Conservation (phyloP, 2,113 vertebrate genomes). For the Picathartes gymnocephalus region DNA sequence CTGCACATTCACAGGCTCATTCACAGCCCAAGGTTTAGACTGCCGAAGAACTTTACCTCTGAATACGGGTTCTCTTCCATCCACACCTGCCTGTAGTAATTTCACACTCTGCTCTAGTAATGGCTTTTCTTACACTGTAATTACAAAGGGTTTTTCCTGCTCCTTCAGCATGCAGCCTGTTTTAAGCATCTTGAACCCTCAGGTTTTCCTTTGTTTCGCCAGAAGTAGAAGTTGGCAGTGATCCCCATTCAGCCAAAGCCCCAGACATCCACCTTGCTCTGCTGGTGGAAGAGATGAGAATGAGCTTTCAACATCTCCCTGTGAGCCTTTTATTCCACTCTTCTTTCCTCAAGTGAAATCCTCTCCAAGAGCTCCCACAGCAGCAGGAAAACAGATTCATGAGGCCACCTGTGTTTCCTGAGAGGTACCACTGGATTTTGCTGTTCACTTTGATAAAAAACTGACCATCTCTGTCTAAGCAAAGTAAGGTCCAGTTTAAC, state of each 20-base stretch:
- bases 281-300: background rate
- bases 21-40: background rate
- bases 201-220: background rate
- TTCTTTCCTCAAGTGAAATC: background rate
- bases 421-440: background rate
- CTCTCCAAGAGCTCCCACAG: background rate
- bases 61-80: background rate
- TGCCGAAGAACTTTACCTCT: background rate
- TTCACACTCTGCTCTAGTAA: background rate
- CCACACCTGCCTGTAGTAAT: background rate
- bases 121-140: background rate
- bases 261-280: background rate
- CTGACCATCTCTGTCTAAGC: background rate
- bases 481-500: background rate
- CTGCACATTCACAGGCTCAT: background rate
- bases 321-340: background rate
- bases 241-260: background rate
- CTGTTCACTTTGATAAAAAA: background rate
- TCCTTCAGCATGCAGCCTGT: background rate
- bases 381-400: background rate
- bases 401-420: background rate
- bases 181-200: background rate
- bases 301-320: background rate
- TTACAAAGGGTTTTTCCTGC: background rate
- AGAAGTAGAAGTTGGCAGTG: background rate